Percentiles rank a stretch among this genome's conserved stretches.
Conservation (phyloP, 92 coral and sea anemone species). For the Palythoa caribaeorum region DNA sequence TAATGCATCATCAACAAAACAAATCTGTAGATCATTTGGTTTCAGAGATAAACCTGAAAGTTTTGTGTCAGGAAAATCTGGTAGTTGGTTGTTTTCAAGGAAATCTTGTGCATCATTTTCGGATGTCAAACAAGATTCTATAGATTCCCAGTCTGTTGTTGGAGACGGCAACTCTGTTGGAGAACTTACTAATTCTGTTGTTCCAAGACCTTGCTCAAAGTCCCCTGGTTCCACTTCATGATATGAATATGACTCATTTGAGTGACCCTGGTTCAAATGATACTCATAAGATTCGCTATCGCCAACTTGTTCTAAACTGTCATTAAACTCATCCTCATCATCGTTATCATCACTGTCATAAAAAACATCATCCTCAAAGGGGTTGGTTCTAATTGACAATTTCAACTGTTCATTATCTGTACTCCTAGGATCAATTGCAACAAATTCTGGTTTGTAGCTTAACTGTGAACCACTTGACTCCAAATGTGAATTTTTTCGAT, state of each 20-base stretch:
- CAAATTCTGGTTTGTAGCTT: conserved; percentile 52
- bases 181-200: conserved; percentile 73
- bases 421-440: conserved; percentile 43
- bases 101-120: conserved; percentile 74
- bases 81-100: conserved; percentile 71
- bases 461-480: conserved; percentile 6
- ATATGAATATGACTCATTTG: conserved; percentile 31
- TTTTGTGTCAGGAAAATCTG: conserved; percentile 72
- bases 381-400: conserved; percentile 82
- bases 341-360: conserved; percentile 69
- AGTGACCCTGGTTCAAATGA: conserved; percentile 5
- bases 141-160: conserved; percentile 97
- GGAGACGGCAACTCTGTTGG: conserved; percentile 94
- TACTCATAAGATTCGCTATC: conserved; percentile 55
- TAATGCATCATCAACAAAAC: conserved; percentile 91
- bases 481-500: conserved; percentile 67
- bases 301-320: conserved; percentile 88
- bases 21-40: conserved; percentile 88
- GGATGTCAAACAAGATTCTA: conserved; percentile 90
- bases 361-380: conserved; percentile 65
- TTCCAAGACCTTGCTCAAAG: conserved; percentile 56
- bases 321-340: conserved; percentile 75
- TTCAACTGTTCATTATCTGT: conserved; percentile 27
- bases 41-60: conserved; percentile 78
- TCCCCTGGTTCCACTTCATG: conserved; percentile 52